Evolutionary conservation across 2,113 vertebrate genomes (phyloP).

Genomic region (Microcebus tavaratra): DNA sequence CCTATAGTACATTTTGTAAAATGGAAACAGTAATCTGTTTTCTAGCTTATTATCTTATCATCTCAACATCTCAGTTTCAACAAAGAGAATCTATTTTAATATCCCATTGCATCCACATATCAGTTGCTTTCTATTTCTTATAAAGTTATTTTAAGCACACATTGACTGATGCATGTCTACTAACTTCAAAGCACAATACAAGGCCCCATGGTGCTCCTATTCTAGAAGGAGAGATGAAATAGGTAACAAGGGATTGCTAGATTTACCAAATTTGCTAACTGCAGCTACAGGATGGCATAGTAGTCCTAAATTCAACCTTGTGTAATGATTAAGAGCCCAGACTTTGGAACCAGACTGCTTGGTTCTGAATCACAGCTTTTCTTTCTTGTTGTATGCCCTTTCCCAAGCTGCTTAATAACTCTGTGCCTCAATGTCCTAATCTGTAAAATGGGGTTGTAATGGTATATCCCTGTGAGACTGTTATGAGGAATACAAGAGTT

Average conservation of each 20-base stretch:
- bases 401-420: background rate
- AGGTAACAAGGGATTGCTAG: background rate
- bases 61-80: background rate
- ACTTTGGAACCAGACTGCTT: background rate
- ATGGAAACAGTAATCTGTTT: background rate
- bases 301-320: background rate
- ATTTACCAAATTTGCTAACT: background rate
- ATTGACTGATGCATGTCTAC: background rate
- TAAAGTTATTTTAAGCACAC: background rate
- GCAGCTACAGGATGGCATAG: background rate
- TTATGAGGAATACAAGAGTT: background rate
- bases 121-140: background rate
- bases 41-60: background rate
- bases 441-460: background rate
- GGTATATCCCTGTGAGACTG: background rate
- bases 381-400: background rate
- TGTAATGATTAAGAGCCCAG: background rate
- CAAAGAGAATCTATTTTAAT: background rate
- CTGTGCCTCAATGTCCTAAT: background rate
- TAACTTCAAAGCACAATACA: background rate
- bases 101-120: background rate
- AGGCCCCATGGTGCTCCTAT: background rate
- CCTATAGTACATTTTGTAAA: constrained; percentile 2
- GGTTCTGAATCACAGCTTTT: background rate
- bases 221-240: background rate